Conservation (phyloP, 2,113 vertebrate species). For the Oryzias celebensis region DNA sequence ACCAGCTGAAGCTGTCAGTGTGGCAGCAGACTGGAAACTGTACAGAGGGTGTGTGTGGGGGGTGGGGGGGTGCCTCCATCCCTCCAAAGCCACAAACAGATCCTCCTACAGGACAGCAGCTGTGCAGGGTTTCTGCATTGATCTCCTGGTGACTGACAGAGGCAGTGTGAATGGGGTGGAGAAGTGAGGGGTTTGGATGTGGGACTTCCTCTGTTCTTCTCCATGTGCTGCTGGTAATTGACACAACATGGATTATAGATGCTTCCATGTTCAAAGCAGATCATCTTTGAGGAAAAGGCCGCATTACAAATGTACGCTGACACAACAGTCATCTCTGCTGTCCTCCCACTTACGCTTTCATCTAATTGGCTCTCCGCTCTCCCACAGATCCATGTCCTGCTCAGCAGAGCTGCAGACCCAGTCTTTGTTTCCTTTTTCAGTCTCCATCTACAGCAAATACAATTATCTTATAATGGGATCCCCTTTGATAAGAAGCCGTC, state of each 20-base stretch:
- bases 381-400: constrained; percentile 41
- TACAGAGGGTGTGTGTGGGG: too few relatives aligned
- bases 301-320: constrained; percentile 48
- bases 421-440: constrained; percentile 53
- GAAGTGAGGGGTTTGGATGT: constrained; percentile 44
- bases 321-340: constrained; percentile 44
- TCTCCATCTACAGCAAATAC: constrained; percentile 67
- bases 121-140: constrained; percentile 26
- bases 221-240: constrained; percentile 54
- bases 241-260: constrained; percentile 63
- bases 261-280: constrained; percentile 53
- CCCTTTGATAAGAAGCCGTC: constrained; percentile 68
- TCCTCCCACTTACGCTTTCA: constrained; percentile 16
- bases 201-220: constrained; percentile 44
- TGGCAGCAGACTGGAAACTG: too few relatives aligned
- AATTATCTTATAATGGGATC: constrained; percentile 76
- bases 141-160: constrained; percentile 41
- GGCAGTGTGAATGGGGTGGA: constrained; percentile 35
- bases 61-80: not conserved
- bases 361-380: constrained; percentile 25
- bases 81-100: constrained; percentile 28
- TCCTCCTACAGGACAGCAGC: constrained; percentile 35
- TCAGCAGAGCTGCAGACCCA: constrained; percentile 12
- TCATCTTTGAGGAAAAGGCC: constrained; percentile 38
- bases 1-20: too few relatives aligned